Base-by-base conservation (phyloP, 2,797 vertebrate species). In the Cheirogaleus major region DNA sequence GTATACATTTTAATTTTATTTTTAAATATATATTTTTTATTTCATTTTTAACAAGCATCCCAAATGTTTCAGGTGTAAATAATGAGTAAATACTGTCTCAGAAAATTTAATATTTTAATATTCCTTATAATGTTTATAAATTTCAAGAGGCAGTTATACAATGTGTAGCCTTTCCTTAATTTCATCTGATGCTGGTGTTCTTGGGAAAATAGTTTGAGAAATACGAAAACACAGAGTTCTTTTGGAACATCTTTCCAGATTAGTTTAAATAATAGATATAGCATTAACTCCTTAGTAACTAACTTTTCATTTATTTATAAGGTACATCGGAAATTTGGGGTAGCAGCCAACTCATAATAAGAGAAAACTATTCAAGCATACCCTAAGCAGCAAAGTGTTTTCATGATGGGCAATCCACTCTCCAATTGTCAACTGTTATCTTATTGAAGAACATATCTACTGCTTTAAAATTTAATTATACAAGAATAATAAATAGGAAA, bases 181-280 rank as follows among this genome's bases (percentile, higher is more conserved):
- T 91, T 91, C 10, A 84, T 57, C 10, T 79, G 43, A 75, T 83
- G 25, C 59, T 80, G 4, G 1, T 80, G 2, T 70, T 75, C 61
- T 70, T 87, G 32, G 48, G 27, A 59, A 92, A 85, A 79, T 4
- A 57, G 11, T 82, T 73, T 65, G 23, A 93, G 30, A 65, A 89
- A 52, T 81, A 5, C 25, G 84, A 5, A 25, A 88, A 93, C 30
- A 61, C 15, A 67, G 13, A 70, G 43, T 93, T 80, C 22, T 75
- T 90, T 88, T 27, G 43, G 6, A 91, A 38, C n/a, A 79, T 89
- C n/a, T 79, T 96, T 83, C 32, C 59, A 81, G 18, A 87, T 32
- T 30, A 50, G 4, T 75, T 94, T 93, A 84, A 96, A 92, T 88
- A 91, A 93, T 89, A 72, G 52, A 91, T 65, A 32, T 32, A 88